These are phyloP conservation scores for Eulemur rubriventer DNA, from an alignment of 2,797 vertebrate genomes.

Conservation along the genomic window DNA sequence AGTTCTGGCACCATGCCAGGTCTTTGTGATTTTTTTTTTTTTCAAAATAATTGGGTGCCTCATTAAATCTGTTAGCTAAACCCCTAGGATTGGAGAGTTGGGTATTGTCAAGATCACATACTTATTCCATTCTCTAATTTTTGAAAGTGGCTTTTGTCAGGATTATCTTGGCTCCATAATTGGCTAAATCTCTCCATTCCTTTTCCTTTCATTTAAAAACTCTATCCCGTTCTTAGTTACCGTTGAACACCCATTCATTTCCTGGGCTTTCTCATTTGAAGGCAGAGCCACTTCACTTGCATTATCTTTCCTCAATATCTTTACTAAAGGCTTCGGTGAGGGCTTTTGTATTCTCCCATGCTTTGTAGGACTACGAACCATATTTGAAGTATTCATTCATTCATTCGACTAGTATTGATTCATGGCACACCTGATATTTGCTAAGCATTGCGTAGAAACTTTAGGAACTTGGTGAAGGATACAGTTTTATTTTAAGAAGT, in stretches of 20 bases:
- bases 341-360: background rate
- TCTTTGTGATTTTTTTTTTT: background rate
- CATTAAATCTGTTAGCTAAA: background rate
- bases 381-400: background rate
- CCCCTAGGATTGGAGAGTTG: background rate
- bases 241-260: background rate
- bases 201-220: conserved; percentile 40
- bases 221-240: background rate
- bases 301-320: background rate
- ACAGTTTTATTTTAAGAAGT: background rate
- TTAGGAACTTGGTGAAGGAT: background rate
- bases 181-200: background rate
- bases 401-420: background rate
- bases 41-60: conserved; percentile 1
- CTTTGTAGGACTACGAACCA: background rate
- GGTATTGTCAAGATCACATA: background rate
- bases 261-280: background rate
- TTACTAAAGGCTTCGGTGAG: background rate
- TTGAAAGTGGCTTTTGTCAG: conserved; percentile 31
- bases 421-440: background rate
- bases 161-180: background rate
- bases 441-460: background rate
- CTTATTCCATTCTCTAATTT: background rate
- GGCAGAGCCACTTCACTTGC: background rate
- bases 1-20: background rate